Evolutionary conservation across 2,888 invertebrate species (phyloP).

Genomic region (Amphipoea lucens): DNA sequence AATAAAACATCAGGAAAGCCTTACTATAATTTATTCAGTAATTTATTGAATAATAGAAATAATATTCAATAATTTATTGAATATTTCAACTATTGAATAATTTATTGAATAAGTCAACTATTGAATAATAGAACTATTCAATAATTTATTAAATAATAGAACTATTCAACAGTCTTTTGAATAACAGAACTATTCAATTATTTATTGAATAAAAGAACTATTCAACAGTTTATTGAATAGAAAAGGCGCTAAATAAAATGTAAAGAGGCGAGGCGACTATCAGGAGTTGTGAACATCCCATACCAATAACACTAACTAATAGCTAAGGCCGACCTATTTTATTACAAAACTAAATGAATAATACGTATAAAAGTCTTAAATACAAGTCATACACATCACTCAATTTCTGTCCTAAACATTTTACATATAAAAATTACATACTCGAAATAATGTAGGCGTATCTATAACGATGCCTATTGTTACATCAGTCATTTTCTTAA

Average conservation of each 20-base stretch:
- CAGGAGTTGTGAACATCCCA: constrained; percentile 48
- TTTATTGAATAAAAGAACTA: constrained; percentile 6
- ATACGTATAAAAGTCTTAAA: constrained; percentile 72
- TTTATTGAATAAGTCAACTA: not conserved
- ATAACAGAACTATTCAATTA: constrained; percentile 3
- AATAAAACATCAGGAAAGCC: constrained; percentile 22
- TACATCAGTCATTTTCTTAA: constrained; percentile 88
- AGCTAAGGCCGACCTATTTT: constrained; percentile 66
- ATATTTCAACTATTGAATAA: no score
- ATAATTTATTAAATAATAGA: not conserved
- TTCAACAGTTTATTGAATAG: constrained; percentile 29
- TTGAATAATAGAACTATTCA: no score
- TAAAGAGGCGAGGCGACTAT: constrained; percentile 55
- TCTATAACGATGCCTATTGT: constrained; percentile 83
- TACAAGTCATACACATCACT: constrained; percentile 69
- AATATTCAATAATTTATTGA: no score
- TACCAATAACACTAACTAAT: constrained; percentile 62
- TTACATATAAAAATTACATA: constrained; percentile 81
- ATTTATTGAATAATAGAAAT: not conserved
- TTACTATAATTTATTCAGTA: not conserved
- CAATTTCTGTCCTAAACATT: constrained; percentile 70
- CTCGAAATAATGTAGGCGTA: constrained; percentile 83
- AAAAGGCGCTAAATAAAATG: constrained; percentile 17
- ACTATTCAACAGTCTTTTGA: constrained; percentile 19
- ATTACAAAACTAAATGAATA: constrained; percentile 66